phyloP scores from a whole-genome alignment of 1,140 invertebrate genomes.

The Ooceraea biroi region DNA sequence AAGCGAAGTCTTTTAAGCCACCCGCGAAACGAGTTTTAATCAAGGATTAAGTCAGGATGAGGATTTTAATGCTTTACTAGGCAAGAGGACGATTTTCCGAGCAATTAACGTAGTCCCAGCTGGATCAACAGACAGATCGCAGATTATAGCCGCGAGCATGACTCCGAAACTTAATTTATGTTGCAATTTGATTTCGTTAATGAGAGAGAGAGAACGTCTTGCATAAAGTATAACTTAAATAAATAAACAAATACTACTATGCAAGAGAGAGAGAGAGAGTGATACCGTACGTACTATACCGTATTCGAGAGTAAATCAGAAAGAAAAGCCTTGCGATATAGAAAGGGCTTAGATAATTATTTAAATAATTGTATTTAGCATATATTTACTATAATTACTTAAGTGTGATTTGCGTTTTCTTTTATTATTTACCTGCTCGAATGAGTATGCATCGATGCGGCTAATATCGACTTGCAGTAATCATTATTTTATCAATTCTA shows the following conservation, averaged over 20 bases:
- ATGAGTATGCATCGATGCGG: background rate
- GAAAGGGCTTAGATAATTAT: no score
- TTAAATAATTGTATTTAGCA: no score
- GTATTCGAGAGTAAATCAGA: background rate
- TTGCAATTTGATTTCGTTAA: background rate
- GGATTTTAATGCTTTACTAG: background rate
- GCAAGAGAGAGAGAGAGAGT: no score
- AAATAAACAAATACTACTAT: background rate
- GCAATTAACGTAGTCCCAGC: slow-evolving; percentile 4
- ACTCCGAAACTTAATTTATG: slow-evolving; percentile 8
- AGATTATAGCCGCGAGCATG: slow-evolving; percentile 14
- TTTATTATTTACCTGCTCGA: no score
- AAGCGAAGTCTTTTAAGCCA: background rate
- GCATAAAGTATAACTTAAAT: slow-evolving; percentile 5
- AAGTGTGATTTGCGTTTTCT: no score
- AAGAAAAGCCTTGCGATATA: no score
- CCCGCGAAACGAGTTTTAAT: slow-evolving; percentile 9
- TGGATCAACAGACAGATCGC: slow-evolving; percentile 21
- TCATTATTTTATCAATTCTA: slow-evolving; percentile 36
- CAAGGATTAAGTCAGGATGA: slow-evolving; percentile 5
- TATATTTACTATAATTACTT: no score
- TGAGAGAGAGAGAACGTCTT: no score
- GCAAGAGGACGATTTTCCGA: slow-evolving; percentile 33
- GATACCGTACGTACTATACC: no score
- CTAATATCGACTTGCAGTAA: slow-evolving; percentile 22